Evolutionary conservation across 2,888 invertebrate genomes (phyloP).

Genomic region (Adineta ricciae): DNA sequence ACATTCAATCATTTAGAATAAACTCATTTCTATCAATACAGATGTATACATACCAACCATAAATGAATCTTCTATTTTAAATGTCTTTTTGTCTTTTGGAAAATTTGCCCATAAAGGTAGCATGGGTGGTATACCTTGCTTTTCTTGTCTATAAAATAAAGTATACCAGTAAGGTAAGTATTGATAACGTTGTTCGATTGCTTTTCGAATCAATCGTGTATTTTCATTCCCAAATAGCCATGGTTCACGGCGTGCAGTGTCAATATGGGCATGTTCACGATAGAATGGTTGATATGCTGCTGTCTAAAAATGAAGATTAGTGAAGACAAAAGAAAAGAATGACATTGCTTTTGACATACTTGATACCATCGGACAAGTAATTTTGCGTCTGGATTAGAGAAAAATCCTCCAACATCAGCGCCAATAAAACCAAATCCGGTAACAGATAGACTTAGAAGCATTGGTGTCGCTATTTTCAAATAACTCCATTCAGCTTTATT

Average conservation of each 20-base stretch:
- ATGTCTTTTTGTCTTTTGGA: conserved; percentile 67
- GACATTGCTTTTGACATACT: conserved; percentile 43
- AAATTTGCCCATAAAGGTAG: conserved; percentile 79
- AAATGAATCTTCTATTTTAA: conserved; percentile 64
- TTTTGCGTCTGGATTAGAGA: conserved; percentile 59
- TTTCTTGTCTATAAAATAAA: conserved; percentile 73
- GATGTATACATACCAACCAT: conserved; percentile 44
- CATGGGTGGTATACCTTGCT: conserved; percentile 72
- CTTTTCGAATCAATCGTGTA: conserved; percentile 59
- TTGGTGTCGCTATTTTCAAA: conserved; percentile 65
- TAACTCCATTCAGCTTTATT: conserved; percentile 89
- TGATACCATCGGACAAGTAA: conserved; percentile 85
- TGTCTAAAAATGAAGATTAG: no score
- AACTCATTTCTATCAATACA: conserved; percentile 69
- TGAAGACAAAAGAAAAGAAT: not conserved
- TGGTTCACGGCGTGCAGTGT: conserved; percentile 68
- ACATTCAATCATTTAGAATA: conserved; percentile 41
- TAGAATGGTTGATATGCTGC: conserved; percentile 87
- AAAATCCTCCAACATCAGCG: conserved; percentile 95
- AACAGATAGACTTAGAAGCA: conserved; percentile 77
- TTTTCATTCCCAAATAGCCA: conserved; percentile 61
- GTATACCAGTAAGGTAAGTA: conserved; percentile 84
- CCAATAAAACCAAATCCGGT: conserved; percentile 83
- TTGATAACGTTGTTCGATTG: conserved; percentile 62
- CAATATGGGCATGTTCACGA: conserved; percentile 90